Conservation (phyloP, 2,888 invertebrate species). For the Frankliniella fusca region DNA sequence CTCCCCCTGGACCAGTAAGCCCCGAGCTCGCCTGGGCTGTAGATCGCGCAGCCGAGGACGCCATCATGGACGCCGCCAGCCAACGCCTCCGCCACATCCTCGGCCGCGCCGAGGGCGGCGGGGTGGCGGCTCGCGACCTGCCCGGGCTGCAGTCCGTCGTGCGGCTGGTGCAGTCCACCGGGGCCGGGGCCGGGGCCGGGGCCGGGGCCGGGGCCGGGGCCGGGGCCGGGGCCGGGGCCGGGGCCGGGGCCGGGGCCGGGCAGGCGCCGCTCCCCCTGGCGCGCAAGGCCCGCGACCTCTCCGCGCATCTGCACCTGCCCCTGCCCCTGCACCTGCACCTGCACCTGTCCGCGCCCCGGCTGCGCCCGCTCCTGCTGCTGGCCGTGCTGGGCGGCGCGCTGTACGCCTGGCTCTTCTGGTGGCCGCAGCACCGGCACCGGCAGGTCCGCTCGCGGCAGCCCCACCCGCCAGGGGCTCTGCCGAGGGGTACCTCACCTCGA, state of each 20-base stretch:
- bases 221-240: neutral
- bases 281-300: too few relatives aligned
- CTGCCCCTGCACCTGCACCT: neutral
- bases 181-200: neutral
- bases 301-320: neutral
- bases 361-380: neutral
- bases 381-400: neutral
- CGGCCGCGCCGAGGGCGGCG: neutral
- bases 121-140: neutral
- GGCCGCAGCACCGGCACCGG: neutral
- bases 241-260: neutral
- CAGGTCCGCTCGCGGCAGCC: neutral
- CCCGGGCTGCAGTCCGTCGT: neutral
- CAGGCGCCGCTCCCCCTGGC: too few relatives aligned
- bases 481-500: too few relatives aligned
- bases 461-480: too few relatives aligned
- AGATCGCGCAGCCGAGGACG: too few relatives aligned
- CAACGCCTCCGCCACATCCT: neutral
- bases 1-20: too few relatives aligned
- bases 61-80: neutral
- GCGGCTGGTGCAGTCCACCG: neutral
- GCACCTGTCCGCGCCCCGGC: neutral
- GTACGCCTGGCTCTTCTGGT: slow-evolving; percentile 8
- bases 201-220: neutral
- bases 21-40: too few relatives aligned